Base-by-base conservation (phyloP, 2,113 vertebrate species). In the Limanda limanda region DNA sequence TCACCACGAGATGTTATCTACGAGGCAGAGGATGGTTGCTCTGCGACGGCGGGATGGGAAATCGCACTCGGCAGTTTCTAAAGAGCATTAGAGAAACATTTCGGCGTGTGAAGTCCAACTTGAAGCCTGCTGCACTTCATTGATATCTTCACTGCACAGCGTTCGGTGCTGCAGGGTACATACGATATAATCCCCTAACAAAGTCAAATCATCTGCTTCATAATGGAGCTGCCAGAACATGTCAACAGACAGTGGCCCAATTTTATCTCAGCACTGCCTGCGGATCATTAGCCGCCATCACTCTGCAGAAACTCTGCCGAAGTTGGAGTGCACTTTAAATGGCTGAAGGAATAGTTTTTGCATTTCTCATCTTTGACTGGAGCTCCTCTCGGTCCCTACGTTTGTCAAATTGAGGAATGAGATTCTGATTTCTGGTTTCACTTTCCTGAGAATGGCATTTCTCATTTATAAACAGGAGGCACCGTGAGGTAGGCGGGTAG, bases 151-250 rank as follows among this genome's bases (percentile, higher is more conserved):
- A 61, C 88, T 63, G 79, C 63, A 63, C 85, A 86, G 81, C 15
- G 31, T 82, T 59, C 47, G 60, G 45, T 77, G 87, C 82, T 88
- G 86, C 81, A 82, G 86, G 84, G 88, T 76, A 72, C 72, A 67
- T 35, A 9, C 45, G 48, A 45, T 59, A 85, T 90, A 90, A 88
- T 90, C 85, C 79, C 21, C 66, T 48, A 56, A 86, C 79, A 84
- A 90, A 89, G 84, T 88, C 68, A 79, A 68, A 81, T 89, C 80
- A 78, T 85, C 75, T 47, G 62, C 69, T 71, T 85, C 68, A 85
- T 84, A 88, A 93, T 86, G 79, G 76, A 84, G 79, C 83, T 90
- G 90, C 76, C 88, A 89, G 78, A 78, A 85, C 83, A 78, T 81
- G 79, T 91, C 86, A 85, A 78, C 88, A 88, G 78, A 86, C 82